These are phyloP conservation scores for Drosophila hydei DNA, from an alignment of 1,140 invertebrate genomes.

Conservation along the genomic window DNA sequence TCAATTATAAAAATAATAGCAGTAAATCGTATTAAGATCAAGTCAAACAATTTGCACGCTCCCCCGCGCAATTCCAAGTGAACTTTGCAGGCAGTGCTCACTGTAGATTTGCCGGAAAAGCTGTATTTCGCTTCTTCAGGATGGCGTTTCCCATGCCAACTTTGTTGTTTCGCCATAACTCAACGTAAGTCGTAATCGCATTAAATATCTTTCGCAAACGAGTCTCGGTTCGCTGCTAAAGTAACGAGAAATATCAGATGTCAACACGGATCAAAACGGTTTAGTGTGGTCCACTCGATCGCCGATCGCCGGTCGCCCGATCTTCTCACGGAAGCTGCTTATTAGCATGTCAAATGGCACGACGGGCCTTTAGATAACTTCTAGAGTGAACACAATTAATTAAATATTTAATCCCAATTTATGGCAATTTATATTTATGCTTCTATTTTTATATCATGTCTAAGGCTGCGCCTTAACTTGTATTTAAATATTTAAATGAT, in stretches of 20 bases:
- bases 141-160: constrained; percentile 31
- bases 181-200: constrained; percentile 63
- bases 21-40: too few species aligned
- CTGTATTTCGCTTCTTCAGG: neutral
- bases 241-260: constrained; percentile 51
- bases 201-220: constrained; percentile 44
- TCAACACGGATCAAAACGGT: constrained; percentile 45
- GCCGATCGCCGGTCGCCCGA: neutral
- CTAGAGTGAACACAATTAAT: constrained; percentile 42
- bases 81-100: neutral
- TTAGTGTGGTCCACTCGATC: neutral
- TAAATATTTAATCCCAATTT: constrained; percentile 77
- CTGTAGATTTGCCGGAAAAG: constrained; percentile 6
- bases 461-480: constrained; percentile 6
- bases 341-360: constrained; percentile 75
- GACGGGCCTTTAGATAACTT: constrained; percentile 21
- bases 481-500: constrained; percentile 7
- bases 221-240: neutral
- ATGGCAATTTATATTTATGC: constrained; percentile 14
- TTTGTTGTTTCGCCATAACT: constrained; percentile 25
- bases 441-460: constrained; percentile 41
- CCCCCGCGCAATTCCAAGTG: too few species aligned
- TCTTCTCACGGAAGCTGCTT: constrained; percentile 76
- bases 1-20: too few species aligned
- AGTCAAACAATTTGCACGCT: too few species aligned